Evolutionary conservation across 2,888 invertebrate species (phyloP).

Genomic region (Lasioglossum leucozonium): DNA sequence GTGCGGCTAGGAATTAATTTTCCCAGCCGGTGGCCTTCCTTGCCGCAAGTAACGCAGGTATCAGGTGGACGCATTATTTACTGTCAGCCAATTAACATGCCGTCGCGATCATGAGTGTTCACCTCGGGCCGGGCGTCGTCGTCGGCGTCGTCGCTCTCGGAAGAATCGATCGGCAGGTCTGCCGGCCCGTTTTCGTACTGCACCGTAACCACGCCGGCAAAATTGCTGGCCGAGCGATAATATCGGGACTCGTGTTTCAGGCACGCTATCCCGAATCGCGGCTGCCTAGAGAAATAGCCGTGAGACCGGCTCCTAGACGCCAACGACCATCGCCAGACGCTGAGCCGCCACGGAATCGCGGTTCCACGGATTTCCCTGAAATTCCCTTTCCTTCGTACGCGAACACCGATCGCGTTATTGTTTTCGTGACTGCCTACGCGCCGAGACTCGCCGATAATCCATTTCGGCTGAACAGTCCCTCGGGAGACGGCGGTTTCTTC

Average conservation of each 20-base stretch:
- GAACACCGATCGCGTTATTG: constrained; percentile 52
- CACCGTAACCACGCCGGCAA: constrained; percentile 72
- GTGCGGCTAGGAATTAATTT: constrained; percentile 66
- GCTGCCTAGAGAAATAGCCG: constrained; percentile 63
- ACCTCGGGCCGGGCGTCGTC: constrained; percentile 25
- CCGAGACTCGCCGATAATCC: not conserved
- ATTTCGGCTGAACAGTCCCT: not conserved
- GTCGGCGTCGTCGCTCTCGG: constrained; percentile 8
- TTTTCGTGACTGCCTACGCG: constrained; percentile 28
- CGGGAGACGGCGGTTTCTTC: not conserved
- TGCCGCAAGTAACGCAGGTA: constrained; percentile 58
- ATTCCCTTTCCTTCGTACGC: constrained; percentile 39
- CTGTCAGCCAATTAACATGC: constrained; percentile 72
- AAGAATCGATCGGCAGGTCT: constrained; percentile 65
- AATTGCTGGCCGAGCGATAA: constrained; percentile 77
- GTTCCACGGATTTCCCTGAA: constrained; percentile 42
- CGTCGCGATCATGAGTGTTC: constrained; percentile 58
- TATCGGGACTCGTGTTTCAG: constrained; percentile 75
- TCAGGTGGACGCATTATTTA: constrained; percentile 72
- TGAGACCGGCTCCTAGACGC: constrained; percentile 33
- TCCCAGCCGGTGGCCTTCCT: constrained; percentile 57
- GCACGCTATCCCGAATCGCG: constrained; percentile 74
- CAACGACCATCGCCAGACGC: not conserved
- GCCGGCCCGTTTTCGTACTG: constrained; percentile 65
- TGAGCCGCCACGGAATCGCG: not conserved